Evolutionary conservation across 2,113 vertebrate species (phyloP), one percentile per base, ranked within the genome.

Genomic region (Thinocorus orbignyianus): DNA sequence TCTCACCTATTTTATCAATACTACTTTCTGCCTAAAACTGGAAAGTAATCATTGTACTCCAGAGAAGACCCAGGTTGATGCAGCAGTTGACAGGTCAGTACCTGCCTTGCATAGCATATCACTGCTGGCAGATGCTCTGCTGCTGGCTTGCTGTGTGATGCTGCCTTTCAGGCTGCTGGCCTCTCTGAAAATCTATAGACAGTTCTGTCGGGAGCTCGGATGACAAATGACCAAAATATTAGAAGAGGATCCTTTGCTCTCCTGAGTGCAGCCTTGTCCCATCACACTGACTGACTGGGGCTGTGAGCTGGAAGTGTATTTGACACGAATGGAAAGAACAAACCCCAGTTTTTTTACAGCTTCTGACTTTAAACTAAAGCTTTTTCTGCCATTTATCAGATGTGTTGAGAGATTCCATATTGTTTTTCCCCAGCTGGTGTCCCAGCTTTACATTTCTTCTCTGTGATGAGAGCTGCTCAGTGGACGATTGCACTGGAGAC

Each of bases 1-100:
- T 54, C 41, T 78, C 2, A 2, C 5, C 0, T 22, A 6, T 25
- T 10, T 42, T 57, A 37, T 76, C 81, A 51, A 1, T 35, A 7
- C 30, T 55, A 5, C 64, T 76, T 78, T 39, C 12, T 13, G 8
- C 28, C 6, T 71, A 2, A 13, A 90, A 20, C 14, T 52, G n/a
- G 64, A 35, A 31, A 31, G 41, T 3, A 30, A 28, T 2, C 6
- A 5, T 25, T 51, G 64, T 58, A 44, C 37, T 57, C 68, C 30
- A 42, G 42, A 52, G 72, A 18, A 35, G 33, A 35, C 17, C 11
- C 46, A 16, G 62, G 37, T 20, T 77, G 68, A 44, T 20, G 68
- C 11, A 13, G 31, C 19, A 33, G 25, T 0, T 83, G 68, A 14
- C 68, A 49, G 52, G 39, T 52, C 70, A 65, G 49, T 23, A 23